Percentiles rank a stretch among this genome's conserved stretches.
These are phyloP conservation scores for Orthosia incerta DNA, from an alignment of 2,888 invertebrate species.

Conservation along the genomic window DNA sequence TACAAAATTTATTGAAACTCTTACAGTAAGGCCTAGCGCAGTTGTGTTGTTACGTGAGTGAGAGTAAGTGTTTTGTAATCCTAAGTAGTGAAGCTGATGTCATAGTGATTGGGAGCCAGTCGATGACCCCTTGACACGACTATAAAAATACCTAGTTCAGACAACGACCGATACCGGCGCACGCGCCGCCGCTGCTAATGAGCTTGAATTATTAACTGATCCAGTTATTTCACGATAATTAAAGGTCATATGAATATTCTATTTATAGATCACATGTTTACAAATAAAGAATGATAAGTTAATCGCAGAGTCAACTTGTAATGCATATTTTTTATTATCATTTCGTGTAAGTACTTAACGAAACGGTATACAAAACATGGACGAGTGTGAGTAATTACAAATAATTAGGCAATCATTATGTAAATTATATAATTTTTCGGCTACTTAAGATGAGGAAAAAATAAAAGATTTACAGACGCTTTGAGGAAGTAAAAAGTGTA, in stretches of 20 bases:
- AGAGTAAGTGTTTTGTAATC: constrained; percentile 88
- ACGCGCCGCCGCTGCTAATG: constrained; percentile 46
- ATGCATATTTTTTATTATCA: constrained; percentile 13
- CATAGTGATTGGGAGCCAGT: constrained; percentile 86
- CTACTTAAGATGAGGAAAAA: constrained; percentile 54
- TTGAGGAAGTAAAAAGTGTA: constrained; percentile 77
- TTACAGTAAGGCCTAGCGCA: constrained; percentile 74
- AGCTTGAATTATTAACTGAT: constrained; percentile 55
- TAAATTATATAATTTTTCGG: constrained; percentile 56
- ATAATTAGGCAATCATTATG: constrained; percentile 42
- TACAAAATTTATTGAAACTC: constrained; percentile 78
- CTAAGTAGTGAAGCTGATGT: constrained; percentile 85
- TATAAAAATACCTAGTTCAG: constrained; percentile 77
- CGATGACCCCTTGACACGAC: constrained; percentile 88
- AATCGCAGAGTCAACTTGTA: constrained; percentile 24
- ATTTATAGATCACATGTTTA: constrained; percentile 53
- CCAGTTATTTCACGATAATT: constrained; percentile 52
- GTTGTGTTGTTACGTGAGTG: constrained; percentile 84
- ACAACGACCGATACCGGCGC: constrained; percentile 71
- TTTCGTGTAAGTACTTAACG: constrained; percentile 16
- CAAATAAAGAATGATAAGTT: constrained; percentile 42
- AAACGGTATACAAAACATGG: constrained; percentile 25
- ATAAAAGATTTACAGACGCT: constrained; percentile 60
- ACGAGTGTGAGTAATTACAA: constrained; percentile 44
- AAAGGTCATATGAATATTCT: constrained; percentile 52